Percentiles rank a stretch among this genome's conserved stretches.
These are phyloP conservation scores for Hipposideros armiger DNA, from an alignment of 2,113 vertebrate species.

Conservation along the genomic window DNA sequence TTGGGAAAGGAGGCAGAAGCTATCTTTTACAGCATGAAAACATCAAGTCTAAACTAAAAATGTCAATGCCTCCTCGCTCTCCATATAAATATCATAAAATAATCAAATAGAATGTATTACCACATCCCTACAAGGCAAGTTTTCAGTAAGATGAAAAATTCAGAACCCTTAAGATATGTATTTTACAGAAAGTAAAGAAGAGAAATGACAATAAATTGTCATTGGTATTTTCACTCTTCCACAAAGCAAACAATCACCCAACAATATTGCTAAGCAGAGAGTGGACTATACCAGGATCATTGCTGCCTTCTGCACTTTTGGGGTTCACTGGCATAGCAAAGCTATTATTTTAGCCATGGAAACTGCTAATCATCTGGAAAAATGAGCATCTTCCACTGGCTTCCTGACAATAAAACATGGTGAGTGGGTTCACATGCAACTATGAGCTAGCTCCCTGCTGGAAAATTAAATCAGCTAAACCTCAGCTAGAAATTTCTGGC, in stretches of 20 bases:
- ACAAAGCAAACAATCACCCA: constrained; percentile 60
- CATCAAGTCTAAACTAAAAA: neutral
- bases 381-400: constrained; percentile 33
- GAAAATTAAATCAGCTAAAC: constrained; percentile 48
- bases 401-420: neutral
- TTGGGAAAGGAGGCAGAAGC: neutral
- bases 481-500: neutral
- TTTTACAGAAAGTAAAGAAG: constrained; percentile 61
- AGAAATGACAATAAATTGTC: constrained; percentile 48
- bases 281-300: neutral
- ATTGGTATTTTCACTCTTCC: constrained; percentile 21
- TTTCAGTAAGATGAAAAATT: neutral
- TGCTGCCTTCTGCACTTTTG: constrained; percentile 34
- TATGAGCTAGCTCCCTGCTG: neutral
- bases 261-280: constrained; percentile 61
- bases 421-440: neutral
- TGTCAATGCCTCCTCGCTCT: neutral
- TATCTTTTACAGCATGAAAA: constrained; percentile 10
- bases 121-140: neutral
- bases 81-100: constrained; percentile 7
- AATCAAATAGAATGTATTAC: neutral
- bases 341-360: constrained; percentile 55
- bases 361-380: constrained; percentile 38
- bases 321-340: neutral
- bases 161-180: neutral